A percentile compares a stretch with the other conserved stretches of the same genome.
Conservation (phyloP, 1,140 invertebrate genomes). For the Choristoneura fumiferana region DNA sequence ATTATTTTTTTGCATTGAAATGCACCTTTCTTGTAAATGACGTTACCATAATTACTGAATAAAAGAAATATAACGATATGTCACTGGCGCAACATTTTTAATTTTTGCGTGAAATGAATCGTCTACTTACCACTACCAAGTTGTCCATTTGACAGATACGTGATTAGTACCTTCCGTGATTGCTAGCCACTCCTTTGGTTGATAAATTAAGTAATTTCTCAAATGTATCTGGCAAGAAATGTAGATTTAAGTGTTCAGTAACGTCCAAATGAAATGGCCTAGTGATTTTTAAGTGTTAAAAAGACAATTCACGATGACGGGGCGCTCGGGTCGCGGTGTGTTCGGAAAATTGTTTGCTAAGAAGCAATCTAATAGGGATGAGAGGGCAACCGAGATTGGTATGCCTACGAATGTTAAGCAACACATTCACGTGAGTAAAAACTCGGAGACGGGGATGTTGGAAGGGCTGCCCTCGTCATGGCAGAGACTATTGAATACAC, state of each 20-base stretch:
- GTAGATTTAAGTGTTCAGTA: slow-evolving; percentile 55
- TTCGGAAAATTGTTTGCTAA: slow-evolving; percentile 75
- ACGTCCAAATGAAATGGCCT: slow-evolving; percentile 50
- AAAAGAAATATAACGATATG: too few species aligned
- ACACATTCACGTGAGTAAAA: slow-evolving; percentile 89
- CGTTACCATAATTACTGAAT: too few species aligned
- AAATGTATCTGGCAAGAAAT: slow-evolving; percentile 51
- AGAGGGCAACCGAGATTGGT: slow-evolving; percentile 82
- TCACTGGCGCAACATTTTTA: too few species aligned
- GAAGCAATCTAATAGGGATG: slow-evolving; percentile 60
- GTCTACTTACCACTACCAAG: neutral
- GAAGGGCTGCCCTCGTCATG: slow-evolving; percentile 89
- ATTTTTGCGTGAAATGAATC: neutral
- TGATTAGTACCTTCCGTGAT: slow-evolving; percentile 66
- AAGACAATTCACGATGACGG: slow-evolving; percentile 66
- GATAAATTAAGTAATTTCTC: slow-evolving; percentile 53
- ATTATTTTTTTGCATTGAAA: too few species aligned
- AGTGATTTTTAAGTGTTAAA: slow-evolving; percentile 40
- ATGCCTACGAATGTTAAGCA: slow-evolving; percentile 88
- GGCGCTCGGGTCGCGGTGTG: slow-evolving; percentile 69
- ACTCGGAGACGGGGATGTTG: slow-evolving; percentile 86
- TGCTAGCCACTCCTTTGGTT: slow-evolving; percentile 67
- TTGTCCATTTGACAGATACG: slow-evolving; percentile 52
- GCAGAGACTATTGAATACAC: slow-evolving; percentile 88
- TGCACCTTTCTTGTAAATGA: too few species aligned